These are phyloP conservation scores for Hirtodrosophila histrioides DNA, from an alignment of 2,888 invertebrate genomes.

Conservation along the genomic window DNA sequence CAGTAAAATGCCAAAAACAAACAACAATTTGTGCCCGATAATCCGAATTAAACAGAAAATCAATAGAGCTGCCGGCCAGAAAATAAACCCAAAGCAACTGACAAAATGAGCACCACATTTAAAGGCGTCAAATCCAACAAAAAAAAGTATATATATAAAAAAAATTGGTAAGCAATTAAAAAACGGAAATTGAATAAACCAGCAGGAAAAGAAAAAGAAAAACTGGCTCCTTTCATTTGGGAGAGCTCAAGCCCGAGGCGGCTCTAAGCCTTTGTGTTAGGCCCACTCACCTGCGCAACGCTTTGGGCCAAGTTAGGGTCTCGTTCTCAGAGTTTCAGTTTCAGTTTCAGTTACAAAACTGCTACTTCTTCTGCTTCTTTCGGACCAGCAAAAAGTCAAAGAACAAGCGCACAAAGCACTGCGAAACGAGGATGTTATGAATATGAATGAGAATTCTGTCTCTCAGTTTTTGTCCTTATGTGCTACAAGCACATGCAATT, in stretches of 20 bases:
- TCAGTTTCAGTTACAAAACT: conserved; percentile 69
- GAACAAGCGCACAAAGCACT: conserved; percentile 20
- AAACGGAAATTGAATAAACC: conserved; percentile 55
- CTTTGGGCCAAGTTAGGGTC: conserved; percentile 24
- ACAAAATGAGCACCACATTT: conserved; percentile 20
- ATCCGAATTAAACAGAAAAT: conserved; percentile 48
- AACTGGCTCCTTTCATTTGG: conserved; percentile 1
- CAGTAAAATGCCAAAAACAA: conserved; percentile 19
- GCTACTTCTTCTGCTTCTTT: no score
- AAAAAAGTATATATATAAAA: conserved; percentile 9
- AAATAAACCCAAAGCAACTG: conserved; percentile 4
- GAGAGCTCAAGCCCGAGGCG: conserved; percentile 35
- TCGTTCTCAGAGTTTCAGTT: conserved; percentile 35
- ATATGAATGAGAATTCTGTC: conserved; percentile 66
- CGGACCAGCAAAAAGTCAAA: conserved; percentile 25
- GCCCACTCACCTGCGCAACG: conserved; percentile 45
- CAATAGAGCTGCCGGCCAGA: conserved; percentile 26
- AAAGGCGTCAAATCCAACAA: conserved; percentile 24
- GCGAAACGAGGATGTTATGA: conserved; percentile 71
- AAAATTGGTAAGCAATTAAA: conserved; percentile 55
- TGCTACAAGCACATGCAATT: conserved; percentile 45
- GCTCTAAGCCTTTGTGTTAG: conserved; percentile 60
- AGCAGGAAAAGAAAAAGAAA: conserved; percentile 8
- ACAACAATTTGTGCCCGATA: conserved; percentile 12
- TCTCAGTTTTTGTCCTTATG: conserved; percentile 15